A percentile compares a stretch with the other conserved stretches of the same genome.
Evolutionary conservation across 2,113 vertebrate genomes (phyloP).

Genomic region (Diadophis punctatus): DNA sequence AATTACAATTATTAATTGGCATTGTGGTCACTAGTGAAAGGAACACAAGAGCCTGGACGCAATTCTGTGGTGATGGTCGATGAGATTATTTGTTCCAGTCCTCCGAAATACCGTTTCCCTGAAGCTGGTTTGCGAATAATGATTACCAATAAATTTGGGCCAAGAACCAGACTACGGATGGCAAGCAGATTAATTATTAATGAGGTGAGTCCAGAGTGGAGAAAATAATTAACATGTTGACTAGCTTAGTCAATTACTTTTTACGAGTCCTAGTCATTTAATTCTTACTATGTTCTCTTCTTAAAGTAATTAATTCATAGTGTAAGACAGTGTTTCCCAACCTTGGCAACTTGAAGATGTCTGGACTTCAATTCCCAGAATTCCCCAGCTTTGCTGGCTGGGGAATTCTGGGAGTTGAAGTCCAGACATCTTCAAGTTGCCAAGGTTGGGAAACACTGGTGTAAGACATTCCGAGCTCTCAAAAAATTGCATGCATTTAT

Average conservation of each 20-base stretch:
- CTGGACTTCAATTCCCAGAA: no score
- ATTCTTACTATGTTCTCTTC: neutral
- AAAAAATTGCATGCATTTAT: neutral
- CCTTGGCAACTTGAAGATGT: no score
- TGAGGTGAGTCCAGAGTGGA: constrained; percentile 72
- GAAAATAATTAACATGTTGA: neutral
- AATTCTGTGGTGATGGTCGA: constrained; percentile 94
- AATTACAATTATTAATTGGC: constrained; percentile 46
- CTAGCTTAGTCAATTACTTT: neutral
- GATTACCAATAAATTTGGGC: constrained; percentile 95
- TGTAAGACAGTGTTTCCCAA: no score
- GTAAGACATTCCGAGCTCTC: neutral
- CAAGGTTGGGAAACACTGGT: no score
- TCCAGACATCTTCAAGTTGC: no score
- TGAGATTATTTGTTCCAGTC: constrained; percentile 91
- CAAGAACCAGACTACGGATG: constrained; percentile 93
- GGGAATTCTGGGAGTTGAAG: no score
- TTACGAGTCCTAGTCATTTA: constrained; percentile 2
- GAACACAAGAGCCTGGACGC: constrained; percentile 75
- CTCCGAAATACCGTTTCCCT: constrained; percentile 90
- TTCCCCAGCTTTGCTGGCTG: no score
- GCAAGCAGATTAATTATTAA: constrained; percentile 96
- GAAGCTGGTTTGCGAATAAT: constrained; percentile 91
- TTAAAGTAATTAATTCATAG: neutral
- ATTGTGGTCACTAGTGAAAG: constrained; percentile 79